phyloP scores from a whole-genome alignment of 92 coral and sea anemone species.

The Porites cylindrica region DNA sequence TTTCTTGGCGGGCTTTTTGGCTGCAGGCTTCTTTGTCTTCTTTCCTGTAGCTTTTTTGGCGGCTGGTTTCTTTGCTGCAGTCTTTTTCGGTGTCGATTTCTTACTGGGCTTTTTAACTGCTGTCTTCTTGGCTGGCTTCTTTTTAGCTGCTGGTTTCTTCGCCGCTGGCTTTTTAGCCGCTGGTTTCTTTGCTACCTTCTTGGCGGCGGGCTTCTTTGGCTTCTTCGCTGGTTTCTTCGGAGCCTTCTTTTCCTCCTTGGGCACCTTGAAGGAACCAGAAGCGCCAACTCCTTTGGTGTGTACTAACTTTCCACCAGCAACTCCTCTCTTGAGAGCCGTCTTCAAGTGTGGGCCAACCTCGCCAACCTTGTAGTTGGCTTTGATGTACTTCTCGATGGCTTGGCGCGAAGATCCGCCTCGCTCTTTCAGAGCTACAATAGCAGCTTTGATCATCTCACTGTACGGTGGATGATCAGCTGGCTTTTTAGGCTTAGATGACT shows the following conservation, averaged over 20 bases:
- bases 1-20: not conserved
- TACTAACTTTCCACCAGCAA: too few relatives aligned
- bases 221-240: not conserved
- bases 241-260: not conserved
- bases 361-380: too few relatives aligned
- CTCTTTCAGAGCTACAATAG: not conserved
- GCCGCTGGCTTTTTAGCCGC: not conserved
- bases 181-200: too few relatives aligned
- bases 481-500: not conserved
- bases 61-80: conserved; percentile 1
- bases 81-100: not conserved
- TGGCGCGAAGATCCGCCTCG: too few relatives aligned
- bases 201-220: too few relatives aligned
- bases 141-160: not conserved
- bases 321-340: too few relatives aligned
- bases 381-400: too few relatives aligned
- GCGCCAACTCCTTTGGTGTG: not conserved
- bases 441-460: not conserved
- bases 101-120: not conserved
- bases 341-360: too few relatives aligned
- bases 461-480: not conserved
- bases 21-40: not conserved
- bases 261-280: not conserved
- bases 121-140: not conserved
- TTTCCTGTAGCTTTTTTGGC: not conserved